A percentile compares a stretch with the other conserved stretches of the same genome.
These are phyloP conservation scores for Mycetomoellerius zeteki DNA, from an alignment of 1,140 invertebrate genomes.

Conservation along the genomic window DNA sequence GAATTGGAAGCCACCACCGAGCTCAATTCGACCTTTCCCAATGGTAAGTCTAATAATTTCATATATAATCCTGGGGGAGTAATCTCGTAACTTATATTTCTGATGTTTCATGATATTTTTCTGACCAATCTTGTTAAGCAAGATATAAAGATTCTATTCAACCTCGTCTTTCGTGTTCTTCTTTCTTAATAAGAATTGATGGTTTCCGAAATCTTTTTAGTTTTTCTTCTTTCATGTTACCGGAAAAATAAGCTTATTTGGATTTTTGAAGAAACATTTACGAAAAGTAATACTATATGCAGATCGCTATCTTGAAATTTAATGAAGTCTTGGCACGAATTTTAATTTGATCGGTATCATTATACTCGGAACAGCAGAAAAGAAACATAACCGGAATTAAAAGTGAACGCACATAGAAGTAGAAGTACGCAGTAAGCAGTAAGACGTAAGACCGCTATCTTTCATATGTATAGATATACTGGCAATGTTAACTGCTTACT, in stretches of 20 bases:
- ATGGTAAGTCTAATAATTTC: slow-evolving; percentile 73
- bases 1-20: slow-evolving; percentile 78
- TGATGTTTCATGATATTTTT: background rate
- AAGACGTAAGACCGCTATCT: too few species aligned
- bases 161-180: background rate
- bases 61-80: background rate
- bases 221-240: background rate
- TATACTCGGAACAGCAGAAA: background rate
- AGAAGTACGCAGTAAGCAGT: too few species aligned
- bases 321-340: background rate
- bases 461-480: too few species aligned
- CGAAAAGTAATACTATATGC: background rate
- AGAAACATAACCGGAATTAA: background rate
- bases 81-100: background rate
- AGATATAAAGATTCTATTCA: slow-evolving; percentile 1
- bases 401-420: too few species aligned
- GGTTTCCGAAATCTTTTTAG: background rate
- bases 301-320: background rate
- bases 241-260: background rate
- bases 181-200: slow-evolving; percentile 4
- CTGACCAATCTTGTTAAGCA: background rate
- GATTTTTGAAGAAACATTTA: background rate
- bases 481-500: too few species aligned
- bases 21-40: slow-evolving; percentile 83
- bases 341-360: background rate